A percentile compares a stretch with the other conserved stretches of the same genome.
phyloP scores from a whole-genome alignment of 2,888 invertebrate species.

The Dolichomitus sp. region DNA sequence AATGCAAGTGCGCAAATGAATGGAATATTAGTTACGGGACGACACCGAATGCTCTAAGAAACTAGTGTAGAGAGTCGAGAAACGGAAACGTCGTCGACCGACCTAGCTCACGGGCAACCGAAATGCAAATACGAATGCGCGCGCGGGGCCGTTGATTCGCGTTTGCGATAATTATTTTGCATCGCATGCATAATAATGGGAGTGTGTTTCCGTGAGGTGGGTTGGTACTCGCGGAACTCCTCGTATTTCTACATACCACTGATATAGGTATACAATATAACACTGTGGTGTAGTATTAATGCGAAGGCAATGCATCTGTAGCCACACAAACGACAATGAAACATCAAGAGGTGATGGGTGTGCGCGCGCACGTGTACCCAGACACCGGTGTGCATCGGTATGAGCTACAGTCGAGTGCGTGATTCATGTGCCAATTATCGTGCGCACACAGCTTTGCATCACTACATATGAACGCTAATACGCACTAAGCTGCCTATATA shows the following conservation, averaged over 20 bases:
- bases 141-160: slow-evolving; percentile 69
- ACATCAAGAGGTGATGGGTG: slow-evolving; percentile 43
- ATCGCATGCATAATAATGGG: slow-evolving; percentile 78
- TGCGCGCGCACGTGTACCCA: slow-evolving; percentile 41
- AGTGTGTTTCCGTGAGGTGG: slow-evolving; percentile 64
- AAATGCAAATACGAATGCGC: slow-evolving; percentile 68
- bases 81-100: slow-evolving; percentile 52
- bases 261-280: slow-evolving; percentile 14
- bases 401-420: slow-evolving; percentile 76
- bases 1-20: slow-evolving; percentile 3
- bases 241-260: slow-evolving; percentile 27
- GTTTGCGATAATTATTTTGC: slow-evolving; percentile 78
- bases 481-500: slow-evolving; percentile 12
- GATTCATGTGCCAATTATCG: slow-evolving; percentile 83
- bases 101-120: slow-evolving; percentile 30
- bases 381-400: slow-evolving; percentile 65
- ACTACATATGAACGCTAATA: slow-evolving; percentile 16
- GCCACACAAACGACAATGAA: slow-evolving; percentile 44
- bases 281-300: slow-evolving; percentile 15
- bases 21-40: neutral
- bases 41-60: neutral
- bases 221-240: slow-evolving; percentile 42
- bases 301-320: slow-evolving; percentile 44
- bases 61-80: neutral
- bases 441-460: slow-evolving; percentile 71